Evolutionary conservation across 2,797 vertebrate species (phyloP), one percentile per base, ranked within the genome.

Genomic region (Sardinella longiceps): DNA sequence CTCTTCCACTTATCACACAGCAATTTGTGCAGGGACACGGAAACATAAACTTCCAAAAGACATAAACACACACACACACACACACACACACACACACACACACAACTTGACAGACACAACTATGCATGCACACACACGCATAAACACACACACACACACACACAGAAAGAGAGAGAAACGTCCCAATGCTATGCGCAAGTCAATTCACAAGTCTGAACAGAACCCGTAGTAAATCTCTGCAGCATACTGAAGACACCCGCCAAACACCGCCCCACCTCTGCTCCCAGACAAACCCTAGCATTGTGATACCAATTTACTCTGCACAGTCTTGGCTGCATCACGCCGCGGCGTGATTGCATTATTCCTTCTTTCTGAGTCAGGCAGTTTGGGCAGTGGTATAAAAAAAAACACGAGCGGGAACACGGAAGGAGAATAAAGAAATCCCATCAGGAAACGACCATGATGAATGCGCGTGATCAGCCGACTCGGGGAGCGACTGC

Each of bases 1-100:
- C 25, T 70, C 14, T 48, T 43, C 28, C 15, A 33, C 83, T 81
- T 81, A 63, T 84, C 83, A 84, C 50, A 25, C 48, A 25, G 66
- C 51, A 20, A 30, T 81, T 84, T 39, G 51, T 84, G 83, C 77
- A 60, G 1, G 70, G 50, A 30, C 46, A 77, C 30, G 37, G 45
- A 77, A 33, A 15, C 56, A 74, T 74, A 74, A 74, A 74, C 66
- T 74, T 74, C 37, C 33, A 15, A 74, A 74, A 23, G 63, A 33
- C 63, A 70, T 30, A 70, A 63, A 70, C 63, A 37, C 63, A 70
- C 66, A 74, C 33, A 30, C 63, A 12, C 25, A 66, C 25, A 66
- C 63, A 33, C 63, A 66, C 63, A 70, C 25, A 33, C 60, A 66
- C 60, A 63, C 25, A 30, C 60, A n/a, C 6, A 5, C n/a, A 11